Evolutionary conservation across 2,113 vertebrate species (phyloP), one percentile per base, ranked within the genome.

Genomic region (Leiothrix lutea): DNA sequence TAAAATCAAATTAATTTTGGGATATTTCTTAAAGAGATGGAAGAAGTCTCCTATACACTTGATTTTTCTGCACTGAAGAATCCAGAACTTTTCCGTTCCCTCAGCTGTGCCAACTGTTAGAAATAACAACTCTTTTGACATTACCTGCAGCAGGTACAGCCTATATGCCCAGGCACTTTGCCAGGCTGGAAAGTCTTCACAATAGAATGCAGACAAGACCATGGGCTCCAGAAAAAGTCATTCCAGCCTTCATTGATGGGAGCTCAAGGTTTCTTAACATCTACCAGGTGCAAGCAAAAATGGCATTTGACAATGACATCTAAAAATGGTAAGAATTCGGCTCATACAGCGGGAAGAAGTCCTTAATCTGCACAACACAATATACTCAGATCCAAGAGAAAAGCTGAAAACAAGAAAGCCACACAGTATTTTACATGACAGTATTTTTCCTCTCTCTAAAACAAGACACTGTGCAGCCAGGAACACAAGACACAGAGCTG

Each of bases 291-390:
- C 44, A 80, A 86, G 45, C 17, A 56, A 25, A 26, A 82, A 36
- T 6, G 8, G 2, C 0, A 0, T 47, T 57, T 33, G 51, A 31
- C 33, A 74, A 54, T 22, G 12, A 66, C 61, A 38, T 35, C 19
- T 57, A 36, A 40, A 38, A 57, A 5, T 12, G 48, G 17, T 20
- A 66, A 91, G 25, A 36, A 62, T 36, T 70, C 25, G 40, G 40
- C 7, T 89, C 42, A 70, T 36, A 54, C 54, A 62, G 33, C 25
- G 12, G 29, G 25, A 45, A 58, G 25, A 67, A 23, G 10, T 14
- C 28, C 12, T 78, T 65, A 40, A 58, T 69, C 62, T 51, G 10
- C 22, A 38, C 22, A 80, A 36, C 12, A 19, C 25, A 18, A 23
- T 2, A 2, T 56, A 25, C 12, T 5, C 8, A 73, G 11, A 80